Conservation (phyloP, 2,113 vertebrate species). For the Laterallus jamaicensis region DNA sequence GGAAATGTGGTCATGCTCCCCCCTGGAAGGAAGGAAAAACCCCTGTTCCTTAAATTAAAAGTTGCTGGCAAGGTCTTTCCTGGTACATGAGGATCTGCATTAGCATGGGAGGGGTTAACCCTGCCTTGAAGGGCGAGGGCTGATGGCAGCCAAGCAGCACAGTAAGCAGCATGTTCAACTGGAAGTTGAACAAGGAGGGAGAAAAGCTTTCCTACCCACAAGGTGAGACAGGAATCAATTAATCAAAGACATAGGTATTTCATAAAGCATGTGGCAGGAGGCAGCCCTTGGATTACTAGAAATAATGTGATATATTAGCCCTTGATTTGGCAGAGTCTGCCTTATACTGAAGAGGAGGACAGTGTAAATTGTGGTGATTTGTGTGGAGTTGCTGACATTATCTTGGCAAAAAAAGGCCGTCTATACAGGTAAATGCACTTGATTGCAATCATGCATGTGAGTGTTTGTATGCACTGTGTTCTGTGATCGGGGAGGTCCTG, state of each 20-base stretch:
- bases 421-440: slow-evolving; percentile 41
- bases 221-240: slow-evolving; percentile 58
- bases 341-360: slow-evolving; percentile 67
- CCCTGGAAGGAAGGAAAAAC: background rate
- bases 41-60: background rate
- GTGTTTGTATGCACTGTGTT: slow-evolving; percentile 4
- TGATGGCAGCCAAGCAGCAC: background rate
- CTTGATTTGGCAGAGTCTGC: slow-evolving; percentile 63
- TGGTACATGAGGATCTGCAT: background rate
- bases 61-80: background rate
- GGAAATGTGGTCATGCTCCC: background rate
- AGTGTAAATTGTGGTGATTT: slow-evolving; percentile 71
- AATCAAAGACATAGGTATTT: slow-evolving; percentile 70
- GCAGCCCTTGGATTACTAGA: slow-evolving; percentile 67
- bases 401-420: slow-evolving; percentile 56
- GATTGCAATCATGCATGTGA: background rate
- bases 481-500: background rate
- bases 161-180: background rate
- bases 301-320: slow-evolving; percentile 71
- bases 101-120: background rate
- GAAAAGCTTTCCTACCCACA: background rate
- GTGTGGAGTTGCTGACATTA: slow-evolving; percentile 60
- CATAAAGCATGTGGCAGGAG: slow-evolving; percentile 67
- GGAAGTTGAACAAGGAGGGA: background rate
- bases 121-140: background rate